Evolutionary conservation across 23 tunicate species (phyloP), one percentile per base, ranked within the genome.

Genomic region (Botrylloides violaceus): DNA sequence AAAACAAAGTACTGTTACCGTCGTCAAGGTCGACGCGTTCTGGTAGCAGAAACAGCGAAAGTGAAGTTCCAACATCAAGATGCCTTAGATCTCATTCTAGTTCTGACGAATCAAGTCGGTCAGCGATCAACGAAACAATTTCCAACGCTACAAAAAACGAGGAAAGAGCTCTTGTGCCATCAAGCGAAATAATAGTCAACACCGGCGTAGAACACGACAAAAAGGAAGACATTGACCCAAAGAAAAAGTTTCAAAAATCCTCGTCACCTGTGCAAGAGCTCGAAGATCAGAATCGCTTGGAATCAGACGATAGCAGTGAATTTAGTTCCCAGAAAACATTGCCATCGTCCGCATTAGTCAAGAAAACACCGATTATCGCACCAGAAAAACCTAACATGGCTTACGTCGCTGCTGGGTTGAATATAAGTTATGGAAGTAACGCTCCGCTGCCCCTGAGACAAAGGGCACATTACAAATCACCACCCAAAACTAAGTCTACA

Each of bases 81-180:
- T 7, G 15, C 15, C 53, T 43, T 15, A 9, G 53, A 43, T 43
- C 53, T 7, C 53, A 43, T 7, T 43, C 53, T 15, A 43, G 53
- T 15, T 43, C 53, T 9, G 53, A 43, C 53, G 53, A 43, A 43
- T 15, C 15, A 9, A 7, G 12, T 15, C 15, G 15, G 9, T 15
- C 53, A 43, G n/a, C n/a, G n/a, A n/a, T n/a, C n/a, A 15, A 43
- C 53, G 9, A 9, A 15, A 43, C 53, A 15, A 43, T 9, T 7
- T 43, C 53, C 12, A 43, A 43, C 9, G 53, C 53, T 7, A 73
- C 94, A 85, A 85, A 85, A 85, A 85, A 85, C 94, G 94, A 38
- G 33, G 35, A 78, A 66, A 77, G 94, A 75, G 94, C 94, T 85
- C 94, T 80, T 85, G 94, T 77, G 53, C 94, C 34, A 57, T 79